Evolutionary conservation across 2,113 vertebrate genomes (phyloP), one percentile per base, ranked within the genome.

Genomic region (Manacus vitellinus): DNA sequence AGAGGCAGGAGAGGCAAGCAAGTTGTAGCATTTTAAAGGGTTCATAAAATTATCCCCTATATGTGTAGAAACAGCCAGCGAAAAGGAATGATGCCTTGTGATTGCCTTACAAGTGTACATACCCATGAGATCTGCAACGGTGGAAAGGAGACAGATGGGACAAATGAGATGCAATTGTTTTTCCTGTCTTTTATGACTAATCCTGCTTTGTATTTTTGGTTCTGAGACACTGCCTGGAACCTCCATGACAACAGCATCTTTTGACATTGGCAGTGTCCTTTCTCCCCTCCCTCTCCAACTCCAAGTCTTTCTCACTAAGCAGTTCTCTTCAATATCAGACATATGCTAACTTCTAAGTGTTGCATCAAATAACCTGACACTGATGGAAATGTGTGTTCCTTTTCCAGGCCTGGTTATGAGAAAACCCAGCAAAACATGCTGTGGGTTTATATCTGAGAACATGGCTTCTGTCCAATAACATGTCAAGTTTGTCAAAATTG

Each of bases 401-500:
- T 95, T 95, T 98, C 94, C 71, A 95, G 93, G 76, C 82, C 68
- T 70, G 74, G 58, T 91, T 96, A 96, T 98, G 97, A 98, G 97
- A 98, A 98, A 94, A 61, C 72, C 66, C 93, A 97, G 89, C 58
- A 97, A 95, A 98, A 95, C 97, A 96, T 96, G 68, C 31, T 85
- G 31, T 41, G 88, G 92, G 75, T 98, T 98, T 97, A 51, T 97
- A 97, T 97, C 91, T 95, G 86, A 97, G 95, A 95, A 87, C 37
- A 72, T 97, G 98, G 98, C 97, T 85, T 81, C 63, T 85, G 59
- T 96, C 98, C 97, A 98, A 95, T 59, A 96, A 96, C 79, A 71
- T 86, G 97, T 97, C 97, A 92, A 97, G 96, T 98, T 98, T 98
- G 97, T 97, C 98, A 98, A 88, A 98, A 98, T 81, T 94, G 88